Evolutionary conservation across 2,888 invertebrate genomes (phyloP).

Genomic region (Nudaria mundana): DNA sequence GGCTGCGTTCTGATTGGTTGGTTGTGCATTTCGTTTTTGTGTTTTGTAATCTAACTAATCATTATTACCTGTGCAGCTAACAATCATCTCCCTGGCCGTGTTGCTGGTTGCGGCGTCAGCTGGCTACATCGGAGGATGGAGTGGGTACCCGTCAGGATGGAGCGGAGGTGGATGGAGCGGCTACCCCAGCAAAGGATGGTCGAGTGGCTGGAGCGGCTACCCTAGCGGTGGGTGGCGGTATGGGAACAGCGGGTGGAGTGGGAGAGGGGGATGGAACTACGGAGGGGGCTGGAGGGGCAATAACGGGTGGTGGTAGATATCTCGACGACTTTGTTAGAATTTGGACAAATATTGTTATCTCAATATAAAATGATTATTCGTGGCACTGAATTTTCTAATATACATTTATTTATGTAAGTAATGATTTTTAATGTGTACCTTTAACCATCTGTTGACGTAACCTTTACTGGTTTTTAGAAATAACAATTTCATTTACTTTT

Average conservation of each 20-base stretch:
- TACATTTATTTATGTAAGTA: background rate
- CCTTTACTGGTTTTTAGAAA: too few relatives aligned
- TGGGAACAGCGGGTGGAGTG: background rate
- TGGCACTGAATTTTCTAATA: background rate
- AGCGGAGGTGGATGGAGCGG: constrained; percentile 12
- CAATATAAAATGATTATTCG: background rate
- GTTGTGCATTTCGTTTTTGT: too few relatives aligned
- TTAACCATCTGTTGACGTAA: too few relatives aligned
- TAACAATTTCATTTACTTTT: too few relatives aligned
- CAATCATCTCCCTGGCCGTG: constrained; percentile 33
- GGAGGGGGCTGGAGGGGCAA: background rate
- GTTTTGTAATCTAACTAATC: background rate
- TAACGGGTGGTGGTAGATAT: background rate
- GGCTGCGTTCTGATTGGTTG: too few relatives aligned
- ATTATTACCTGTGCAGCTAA: constrained; percentile 20
- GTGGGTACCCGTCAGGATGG: constrained; percentile 19
- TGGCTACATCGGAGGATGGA: constrained; percentile 40
- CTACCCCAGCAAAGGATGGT: background rate
- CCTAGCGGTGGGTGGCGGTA: background rate
- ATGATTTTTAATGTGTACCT: too few relatives aligned
- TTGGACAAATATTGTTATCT: background rate
- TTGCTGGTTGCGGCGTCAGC: constrained; percentile 45
- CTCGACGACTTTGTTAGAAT: background rate
- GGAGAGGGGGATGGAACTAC: background rate
- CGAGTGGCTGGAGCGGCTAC: background rate